phyloP scores from a whole-genome alignment of 2,113 vertebrate genomes.

The Candoia aspera region DNA sequence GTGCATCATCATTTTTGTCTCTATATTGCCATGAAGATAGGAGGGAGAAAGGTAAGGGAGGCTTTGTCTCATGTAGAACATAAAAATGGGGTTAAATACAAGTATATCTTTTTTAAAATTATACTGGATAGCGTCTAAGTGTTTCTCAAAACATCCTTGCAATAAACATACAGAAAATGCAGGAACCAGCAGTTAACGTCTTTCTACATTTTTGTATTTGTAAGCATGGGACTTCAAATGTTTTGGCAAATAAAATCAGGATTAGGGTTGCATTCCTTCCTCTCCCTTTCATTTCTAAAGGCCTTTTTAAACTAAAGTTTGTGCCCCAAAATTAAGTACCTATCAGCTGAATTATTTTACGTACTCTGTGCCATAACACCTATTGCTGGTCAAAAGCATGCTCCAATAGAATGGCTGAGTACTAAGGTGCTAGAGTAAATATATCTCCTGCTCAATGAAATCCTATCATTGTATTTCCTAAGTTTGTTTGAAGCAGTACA shows the following conservation, averaged over 20 bases:
- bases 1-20: background rate
- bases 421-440: background rate
- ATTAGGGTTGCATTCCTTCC: background rate
- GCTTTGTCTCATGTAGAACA: background rate
- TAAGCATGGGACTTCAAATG: background rate
- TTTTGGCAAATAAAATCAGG: background rate
- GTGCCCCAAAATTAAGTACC: background rate
- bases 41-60: background rate
- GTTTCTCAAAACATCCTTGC: background rate
- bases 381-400: background rate
- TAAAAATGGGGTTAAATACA: background rate
- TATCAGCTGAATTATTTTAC: background rate
- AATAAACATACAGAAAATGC: background rate
- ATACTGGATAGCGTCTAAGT: background rate
- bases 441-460: background rate
- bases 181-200: background rate
- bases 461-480: background rate
- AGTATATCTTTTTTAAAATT: background rate
- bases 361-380: background rate
- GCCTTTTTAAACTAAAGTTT: background rate
- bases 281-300: background rate
- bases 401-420: background rate
- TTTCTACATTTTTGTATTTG: background rate
- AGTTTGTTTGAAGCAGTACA: background rate
- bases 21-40: background rate